A percentile compares a stretch with the other conserved stretches of the same genome.
Conservation (phyloP, 2,113 vertebrate genomes). For the rat (Rattus norvegicus) region DNA sequence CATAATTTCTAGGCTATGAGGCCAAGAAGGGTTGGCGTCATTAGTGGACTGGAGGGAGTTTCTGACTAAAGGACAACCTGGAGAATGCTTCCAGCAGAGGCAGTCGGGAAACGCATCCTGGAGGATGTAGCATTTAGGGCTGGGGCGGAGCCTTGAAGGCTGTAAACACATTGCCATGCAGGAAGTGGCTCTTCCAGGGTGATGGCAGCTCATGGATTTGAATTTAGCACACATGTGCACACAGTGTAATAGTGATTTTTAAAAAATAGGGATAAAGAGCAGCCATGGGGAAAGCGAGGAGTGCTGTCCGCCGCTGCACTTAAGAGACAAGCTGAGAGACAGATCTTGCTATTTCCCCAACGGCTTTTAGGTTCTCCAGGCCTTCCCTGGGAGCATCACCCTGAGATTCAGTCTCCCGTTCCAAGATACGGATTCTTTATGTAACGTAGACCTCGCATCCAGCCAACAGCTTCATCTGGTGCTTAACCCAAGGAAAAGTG, state of each 20-base stretch:
- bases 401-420: slow-evolving; percentile 32
- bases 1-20: not conserved
- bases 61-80: no score
- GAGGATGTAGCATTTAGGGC: slow-evolving; percentile 29
- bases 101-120: not conserved
- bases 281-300: not conserved
- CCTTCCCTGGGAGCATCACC: slow-evolving; percentile 21
- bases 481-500: slow-evolving; percentile 67
- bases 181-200: not conserved
- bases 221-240: not conserved
- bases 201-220: not conserved
- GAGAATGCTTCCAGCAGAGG: not conserved
- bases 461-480: slow-evolving; percentile 46
- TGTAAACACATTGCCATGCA: not conserved
- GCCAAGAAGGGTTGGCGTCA: not conserved
- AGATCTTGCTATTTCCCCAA: not conserved
- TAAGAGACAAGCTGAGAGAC: not conserved
- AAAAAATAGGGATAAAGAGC: not conserved
- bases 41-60: not conserved
- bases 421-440: slow-evolving; percentile 9
- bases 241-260: not conserved
- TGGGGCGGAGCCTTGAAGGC: not conserved
- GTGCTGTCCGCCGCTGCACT: not conserved
- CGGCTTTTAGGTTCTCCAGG: not conserved
- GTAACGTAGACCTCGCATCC: not conserved